Evolutionary conservation across 1,140 invertebrate species (phyloP), one percentile per base, ranked within the genome.

Genomic region (Leptestheria dahalacensis): DNA sequence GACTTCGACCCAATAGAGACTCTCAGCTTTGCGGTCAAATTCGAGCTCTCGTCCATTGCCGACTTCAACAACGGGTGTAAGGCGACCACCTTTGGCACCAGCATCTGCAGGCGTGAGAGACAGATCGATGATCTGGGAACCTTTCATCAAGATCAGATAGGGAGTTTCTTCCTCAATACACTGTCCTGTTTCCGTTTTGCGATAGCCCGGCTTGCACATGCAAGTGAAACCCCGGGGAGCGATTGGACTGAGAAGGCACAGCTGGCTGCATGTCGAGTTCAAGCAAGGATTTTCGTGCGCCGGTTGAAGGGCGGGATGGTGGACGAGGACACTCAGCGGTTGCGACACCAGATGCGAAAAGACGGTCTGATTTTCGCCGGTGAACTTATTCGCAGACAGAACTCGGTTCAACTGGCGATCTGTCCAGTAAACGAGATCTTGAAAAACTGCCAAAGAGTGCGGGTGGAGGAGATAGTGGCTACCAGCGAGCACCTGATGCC

Each of bases 361-460:
- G 1, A 97, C 90, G 0, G 86, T 88, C 68, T 94, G 89, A 72
- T 96, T 93, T 12, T 79, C 76, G 2, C 91, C 93, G 62, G 81
- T 81, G 70, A 88, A 97, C 70, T 97, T 97, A 69, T 94, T 84
- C 0, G 89, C 88, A 0, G 88, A 90, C 0, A 91, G 67, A 3
- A 66, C 65, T 29, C 91, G 74, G 65, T 94, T 95, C 1, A 95
- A 72, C 65, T 94, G 91, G 3, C 92, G 77, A 71, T 98, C 95
- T 0, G 92, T 97, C 93, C 95, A 99, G 69, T 94, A 98, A 56
- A 98, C 75, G 0, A 84, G 87, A 65, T 98, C 94, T 51, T 91
- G 87, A 65, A 91, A 91, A 0, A 97, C 74, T 0, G 93, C 91
- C 6, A 99, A 72, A 0, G 91, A 95, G 74, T 97, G 94, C 0